A percentile compares a stretch with the other conserved stretches of the same genome.
phyloP scores from a whole-genome alignment of 1,140 invertebrate genomes.

The Halotydeus destructor region DNA sequence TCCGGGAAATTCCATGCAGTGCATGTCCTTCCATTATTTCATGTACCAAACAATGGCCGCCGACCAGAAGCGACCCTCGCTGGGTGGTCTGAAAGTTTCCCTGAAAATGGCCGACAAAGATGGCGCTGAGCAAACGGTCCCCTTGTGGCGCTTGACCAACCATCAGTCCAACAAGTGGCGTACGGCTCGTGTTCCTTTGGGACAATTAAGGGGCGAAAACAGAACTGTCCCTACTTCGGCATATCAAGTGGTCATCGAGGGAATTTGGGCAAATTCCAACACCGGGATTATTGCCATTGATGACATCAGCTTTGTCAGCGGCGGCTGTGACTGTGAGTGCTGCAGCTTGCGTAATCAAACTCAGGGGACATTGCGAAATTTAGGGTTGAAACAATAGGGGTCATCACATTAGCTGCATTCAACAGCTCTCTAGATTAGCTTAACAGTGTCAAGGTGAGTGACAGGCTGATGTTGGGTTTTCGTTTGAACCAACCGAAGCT shows the following conservation, averaged over 20 bases:
- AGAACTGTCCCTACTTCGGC: too few species aligned
- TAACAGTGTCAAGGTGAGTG: too few species aligned
- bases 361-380: too few species aligned
- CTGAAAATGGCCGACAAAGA: constrained; percentile 21
- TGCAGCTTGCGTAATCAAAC: too few species aligned
- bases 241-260: constrained; percentile 36
- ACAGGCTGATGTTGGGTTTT: too few species aligned
- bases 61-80: constrained; percentile 36
- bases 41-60: constrained; percentile 44
- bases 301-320: constrained; percentile 39
- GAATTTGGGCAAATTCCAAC: constrained; percentile 36
- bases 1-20: constrained; percentile 23
- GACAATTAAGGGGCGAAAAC: too few species aligned
- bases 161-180: too few species aligned
- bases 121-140: constrained; percentile 23
- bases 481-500: too few species aligned
- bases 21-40: constrained; percentile 38
- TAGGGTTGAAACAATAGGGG: too few species aligned
- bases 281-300: constrained; percentile 40
- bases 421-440: too few species aligned
- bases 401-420: too few species aligned
- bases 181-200: too few species aligned
- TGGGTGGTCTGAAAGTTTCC: constrained; percentile 33
- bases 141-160: constrained; percentile 39
- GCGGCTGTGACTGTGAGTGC: constrained; percentile 35